These are phyloP conservation scores for Sphenopsis melanotis DNA, from an alignment of 2,797 vertebrate species.

Conservation along the genomic window DNA sequence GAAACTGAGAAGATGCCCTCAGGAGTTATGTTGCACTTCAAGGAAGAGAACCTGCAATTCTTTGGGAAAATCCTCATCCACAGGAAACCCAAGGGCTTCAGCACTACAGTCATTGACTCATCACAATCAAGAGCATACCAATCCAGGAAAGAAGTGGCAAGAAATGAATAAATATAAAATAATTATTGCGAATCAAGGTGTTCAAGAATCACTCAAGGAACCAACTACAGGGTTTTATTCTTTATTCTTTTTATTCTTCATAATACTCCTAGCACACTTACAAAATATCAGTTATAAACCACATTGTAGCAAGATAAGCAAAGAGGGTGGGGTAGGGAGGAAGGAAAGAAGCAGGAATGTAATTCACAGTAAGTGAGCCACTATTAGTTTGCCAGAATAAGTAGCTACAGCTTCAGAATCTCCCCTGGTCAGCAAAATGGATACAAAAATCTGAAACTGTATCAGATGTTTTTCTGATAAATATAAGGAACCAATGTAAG, in stretches of 20 bases:
- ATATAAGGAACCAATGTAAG: not conserved
- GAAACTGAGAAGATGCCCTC: not conserved
- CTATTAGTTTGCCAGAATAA: not conserved
- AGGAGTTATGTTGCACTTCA: not conserved
- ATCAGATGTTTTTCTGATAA: not conserved
- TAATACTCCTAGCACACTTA: not conserved
- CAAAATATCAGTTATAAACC: not conserved
- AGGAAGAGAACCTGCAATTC: not conserved
- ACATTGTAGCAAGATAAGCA: not conserved
- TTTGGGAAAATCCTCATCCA: not conserved
- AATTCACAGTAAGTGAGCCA: not conserved
- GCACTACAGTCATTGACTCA: not conserved
- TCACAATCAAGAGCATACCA: accelerated
- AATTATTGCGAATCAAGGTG: not conserved
- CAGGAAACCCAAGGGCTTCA: not conserved
- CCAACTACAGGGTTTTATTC: not conserved
- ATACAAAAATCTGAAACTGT: not conserved
- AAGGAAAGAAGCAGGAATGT: not conserved
- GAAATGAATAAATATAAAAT: not conserved
- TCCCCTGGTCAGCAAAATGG: not conserved
- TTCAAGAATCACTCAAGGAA: not conserved
- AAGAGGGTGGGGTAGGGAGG: not conserved
- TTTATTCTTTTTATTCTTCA: not conserved
- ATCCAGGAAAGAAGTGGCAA: not conserved
- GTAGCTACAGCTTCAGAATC: not conserved